Evolutionary conservation across 2,888 invertebrate species (phyloP), one percentile per base, ranked within the genome.

Genomic region (Bombylius discolor): DNA sequence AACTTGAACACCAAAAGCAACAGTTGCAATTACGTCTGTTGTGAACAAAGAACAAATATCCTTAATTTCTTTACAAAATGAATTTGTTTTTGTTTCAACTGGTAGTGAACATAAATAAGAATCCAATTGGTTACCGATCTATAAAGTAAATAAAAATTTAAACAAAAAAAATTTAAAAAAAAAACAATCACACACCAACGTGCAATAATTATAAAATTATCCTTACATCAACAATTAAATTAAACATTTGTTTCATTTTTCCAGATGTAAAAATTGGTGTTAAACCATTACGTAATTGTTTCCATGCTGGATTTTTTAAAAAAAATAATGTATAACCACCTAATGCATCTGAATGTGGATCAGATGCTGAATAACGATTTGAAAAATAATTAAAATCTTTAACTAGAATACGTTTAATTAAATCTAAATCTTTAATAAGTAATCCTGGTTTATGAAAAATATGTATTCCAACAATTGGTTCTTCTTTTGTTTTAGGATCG

Each of bases 191-290:
- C 23, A 23, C 23, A 23, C 23, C 1, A 1, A 23, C 23, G 23
- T 23, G 23, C 23, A 23, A 47, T 6, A 47, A 23, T 23, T 3
- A 23, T 23, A 23, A n/a, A n/a, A 23, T 23, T 23, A 23, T 23
- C 51, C 59, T 53, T 57, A 72, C 70, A 63, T 70, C 65, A 44
- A 64, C 63, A 61, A 73, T 64, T 11, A 73, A 60, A 2, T 65
- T 63, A 65, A 72, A 73, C 71, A 72, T 70, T 56, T 70, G 69
- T 51, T 72, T 74, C 1, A 74, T 63, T 53, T 73, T 73, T 5
- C 70, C 73, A 52, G 68, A 70, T 1, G 76, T 76, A 59, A 76
- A 78, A 3, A 76, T 68, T 0, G 78, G 77, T 0, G 78, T 70
- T 5, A 78, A 55, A 58, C 75, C 76, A 1, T 65, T 51, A 34